Percentiles rank a stretch among this genome's conserved stretches.
Evolutionary conservation across 2,113 vertebrate species (phyloP).

Genomic region (Vombatus ursinus): DNA sequence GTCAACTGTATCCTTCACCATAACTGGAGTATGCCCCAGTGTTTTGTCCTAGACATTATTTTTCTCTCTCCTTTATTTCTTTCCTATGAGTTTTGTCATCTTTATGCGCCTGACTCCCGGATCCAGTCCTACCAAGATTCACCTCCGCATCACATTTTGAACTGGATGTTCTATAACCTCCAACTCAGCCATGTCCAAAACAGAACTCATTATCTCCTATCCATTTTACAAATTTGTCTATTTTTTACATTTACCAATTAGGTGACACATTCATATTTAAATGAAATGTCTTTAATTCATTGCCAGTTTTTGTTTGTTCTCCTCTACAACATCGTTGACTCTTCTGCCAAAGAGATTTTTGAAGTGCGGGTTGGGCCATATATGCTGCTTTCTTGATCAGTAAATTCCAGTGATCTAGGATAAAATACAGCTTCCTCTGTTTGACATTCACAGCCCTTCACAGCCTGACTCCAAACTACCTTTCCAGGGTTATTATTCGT

Average conservation of each 20-base stretch:
- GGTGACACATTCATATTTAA: neutral
- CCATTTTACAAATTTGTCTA: neutral
- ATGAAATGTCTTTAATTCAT: neutral
- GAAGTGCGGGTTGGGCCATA: neutral
- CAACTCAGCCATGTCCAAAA: neutral
- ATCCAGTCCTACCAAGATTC: neutral
- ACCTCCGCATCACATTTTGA: neutral
- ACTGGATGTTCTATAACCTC: neutral
- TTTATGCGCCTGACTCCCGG: neutral
- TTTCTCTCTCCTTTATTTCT: neutral
- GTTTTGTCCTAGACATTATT: neutral
- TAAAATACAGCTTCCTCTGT: neutral
- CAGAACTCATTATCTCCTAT: neutral
- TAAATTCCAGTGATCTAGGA: neutral
- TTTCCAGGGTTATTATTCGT: neutral
- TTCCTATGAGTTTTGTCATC: neutral
- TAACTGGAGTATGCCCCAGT: neutral
- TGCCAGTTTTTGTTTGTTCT: neutral
- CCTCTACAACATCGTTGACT: neutral
- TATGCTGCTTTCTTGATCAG: neutral
- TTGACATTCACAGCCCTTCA: neutral
- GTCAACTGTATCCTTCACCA: neutral
- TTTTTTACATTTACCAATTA: neutral
- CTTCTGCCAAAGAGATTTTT: neutral
- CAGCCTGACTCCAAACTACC: neutral